Evolutionary conservation across 2,888 invertebrate species (phyloP), one percentile per base, ranked within the genome.

Genomic region (Leistus spinibarbis): DNA sequence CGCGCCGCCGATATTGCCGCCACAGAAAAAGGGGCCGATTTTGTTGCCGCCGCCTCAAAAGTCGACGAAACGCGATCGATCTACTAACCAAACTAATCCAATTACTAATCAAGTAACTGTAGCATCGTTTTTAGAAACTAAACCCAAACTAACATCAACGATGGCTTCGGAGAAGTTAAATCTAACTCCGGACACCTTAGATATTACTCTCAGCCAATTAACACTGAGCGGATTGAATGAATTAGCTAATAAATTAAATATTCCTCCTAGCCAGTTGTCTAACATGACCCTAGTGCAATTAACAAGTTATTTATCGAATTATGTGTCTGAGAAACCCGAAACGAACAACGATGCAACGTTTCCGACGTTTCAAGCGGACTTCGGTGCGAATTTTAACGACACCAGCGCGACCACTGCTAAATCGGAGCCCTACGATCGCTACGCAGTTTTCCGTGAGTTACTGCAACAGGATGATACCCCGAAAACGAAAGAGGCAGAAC

Each of bases 271-370:
- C 66, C 92, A 94, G 76, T 85, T 96, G 64, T 94, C 94, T 69
- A 93, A 92, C 75, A 93, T 96, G 92, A 96, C 96, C 0, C 86
- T 96, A 76, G 94, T 95, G 20, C 95, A 96, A 84, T 87, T 96
- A 56, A 95, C 96, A 0, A 91, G 92, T 70, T 94, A 94, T 83
- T 88, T 96, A 23, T 90, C 94, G 0, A 88, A 89, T 79, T 87
- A 88, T 76, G 85, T 87, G 5, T 84, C 85, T 13, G 86, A 86
- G 79, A 86, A 86, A 77, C 84, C 85, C 1, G 83, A 83, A 78
- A 84, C 86, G 78, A 82, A 80, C 77, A 77, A 79, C 17, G 79
- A 86, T 76, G 83, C 85, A 0, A 86, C 86, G 76, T 88, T 82
- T 89, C 91, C 66, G 88, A 90, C 81, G 89, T 93, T 85, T 90